Conservation (phyloP, 2,888 invertebrate genomes). For the Spatulosminthurus flaviceps region DNA sequence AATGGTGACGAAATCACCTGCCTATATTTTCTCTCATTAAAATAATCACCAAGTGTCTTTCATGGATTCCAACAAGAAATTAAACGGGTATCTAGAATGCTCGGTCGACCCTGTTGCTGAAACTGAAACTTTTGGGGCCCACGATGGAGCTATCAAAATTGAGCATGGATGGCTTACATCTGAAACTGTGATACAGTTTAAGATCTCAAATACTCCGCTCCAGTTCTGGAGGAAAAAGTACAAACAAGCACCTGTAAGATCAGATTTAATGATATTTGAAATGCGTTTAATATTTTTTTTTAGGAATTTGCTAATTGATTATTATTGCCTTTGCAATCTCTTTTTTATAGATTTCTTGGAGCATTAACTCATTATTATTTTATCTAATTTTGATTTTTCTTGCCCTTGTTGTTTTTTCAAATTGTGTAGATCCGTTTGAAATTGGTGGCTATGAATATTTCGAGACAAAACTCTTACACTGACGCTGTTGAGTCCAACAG, state of each 20-base stretch:
- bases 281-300: background rate
- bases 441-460: slow-evolving; percentile 77
- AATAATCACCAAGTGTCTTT: slow-evolving; percentile 6
- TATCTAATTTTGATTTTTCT: background rate
- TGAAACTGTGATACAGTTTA: slow-evolving; percentile 84
- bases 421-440: slow-evolving; percentile 65
- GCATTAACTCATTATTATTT: background rate
- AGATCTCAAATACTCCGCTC: slow-evolving; percentile 79
- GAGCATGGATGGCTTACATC: slow-evolving; percentile 86
- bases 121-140: slow-evolving; percentile 72
- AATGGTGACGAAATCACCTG: slow-evolving; percentile 56
- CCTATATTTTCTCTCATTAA: background rate
- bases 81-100: slow-evolving; percentile 26
- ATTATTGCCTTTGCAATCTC: background rate
- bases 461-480: slow-evolving; percentile 64
- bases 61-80: slow-evolving; percentile 23
- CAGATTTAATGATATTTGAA: background rate
- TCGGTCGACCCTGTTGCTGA: slow-evolving; percentile 40
- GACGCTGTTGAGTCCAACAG: slow-evolving; percentile 63
- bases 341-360: background rate
- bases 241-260: slow-evolving; percentile 53
- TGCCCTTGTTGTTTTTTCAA: background rate
- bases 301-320: slow-evolving; percentile 18
- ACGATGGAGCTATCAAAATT: slow-evolving; percentile 70
- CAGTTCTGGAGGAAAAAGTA: slow-evolving; percentile 75